Conservation (phyloP, 2,888 invertebrate genomes). For the Eupithecia inturbata region DNA sequence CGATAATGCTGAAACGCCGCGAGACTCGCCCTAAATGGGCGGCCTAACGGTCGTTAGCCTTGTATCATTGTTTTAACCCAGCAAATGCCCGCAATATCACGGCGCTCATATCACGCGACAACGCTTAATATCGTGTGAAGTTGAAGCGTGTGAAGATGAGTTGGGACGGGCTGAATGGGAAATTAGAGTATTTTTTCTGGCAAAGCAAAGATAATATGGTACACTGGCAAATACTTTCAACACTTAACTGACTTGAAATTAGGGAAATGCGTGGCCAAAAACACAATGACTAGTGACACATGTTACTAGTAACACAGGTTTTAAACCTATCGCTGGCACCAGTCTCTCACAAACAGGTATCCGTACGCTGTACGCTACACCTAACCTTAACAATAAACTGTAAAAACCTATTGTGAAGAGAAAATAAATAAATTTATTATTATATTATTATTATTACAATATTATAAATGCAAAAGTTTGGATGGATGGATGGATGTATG, state of each 20-base stretch:
- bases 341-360: too few relatives aligned
- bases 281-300: too few relatives aligned
- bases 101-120: constrained; percentile 11
- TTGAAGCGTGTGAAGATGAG: constrained; percentile 14
- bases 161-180: constrained; percentile 1
- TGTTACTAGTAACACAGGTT: too few relatives aligned
- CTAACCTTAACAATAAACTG: too few relatives aligned
- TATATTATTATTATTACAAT: too few relatives aligned
- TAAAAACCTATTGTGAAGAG: too few relatives aligned
- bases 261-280: neutral
- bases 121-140: constrained; percentile 25
- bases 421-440: too few relatives aligned
- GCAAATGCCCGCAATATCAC: constrained; percentile 23
- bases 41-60: constrained; percentile 20
- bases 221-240: neutral
- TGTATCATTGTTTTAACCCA: constrained; percentile 30
- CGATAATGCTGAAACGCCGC: neutral
- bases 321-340: too few relatives aligned
- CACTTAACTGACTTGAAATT: neutral
- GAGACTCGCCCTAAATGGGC: neutral
- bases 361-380: too few relatives aligned
- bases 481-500: too few relatives aligned
- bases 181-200: neutral
- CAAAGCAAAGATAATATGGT: neutral
- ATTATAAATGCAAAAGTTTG: too few relatives aligned